phyloP scores from a whole-genome alignment of 2,797 vertebrate genomes.

The Tarsius wallacei region DNA sequence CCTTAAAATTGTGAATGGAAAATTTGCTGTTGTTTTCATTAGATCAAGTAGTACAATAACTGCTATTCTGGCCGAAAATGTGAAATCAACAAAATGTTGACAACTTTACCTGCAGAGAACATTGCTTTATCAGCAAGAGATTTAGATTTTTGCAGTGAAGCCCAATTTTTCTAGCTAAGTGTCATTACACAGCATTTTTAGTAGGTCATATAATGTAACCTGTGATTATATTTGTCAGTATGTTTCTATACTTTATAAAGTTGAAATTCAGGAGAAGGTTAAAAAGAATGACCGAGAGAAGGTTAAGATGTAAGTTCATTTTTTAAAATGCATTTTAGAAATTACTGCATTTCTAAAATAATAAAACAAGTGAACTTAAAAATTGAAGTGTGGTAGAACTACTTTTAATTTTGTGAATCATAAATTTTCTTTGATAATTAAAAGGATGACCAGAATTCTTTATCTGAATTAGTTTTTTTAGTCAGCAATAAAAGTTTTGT shows the following conservation, averaged over 20 bases:
- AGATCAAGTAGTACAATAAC: not conserved
- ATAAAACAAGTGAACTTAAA: constrained; percentile 44
- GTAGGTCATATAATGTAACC: constrained; percentile 59
- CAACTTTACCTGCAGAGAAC: constrained; percentile 74
- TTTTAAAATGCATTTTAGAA: constrained; percentile 43
- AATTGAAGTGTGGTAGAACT: not conserved
- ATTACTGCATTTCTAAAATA: constrained; percentile 43
- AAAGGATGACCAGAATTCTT: constrained; percentile 29
- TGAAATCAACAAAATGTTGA: constrained; percentile 78
- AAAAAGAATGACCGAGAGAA: constrained; percentile 58
- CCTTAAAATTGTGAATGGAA: constrained; percentile 78
- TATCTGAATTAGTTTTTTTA: constrained; percentile 1
- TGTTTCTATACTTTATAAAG: constrained; percentile 24
- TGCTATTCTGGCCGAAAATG: constrained; percentile 73
- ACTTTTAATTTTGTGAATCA: constrained; percentile 14
- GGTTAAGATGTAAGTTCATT: constrained; percentile 56
- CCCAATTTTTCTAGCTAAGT: constrained; percentile 68
- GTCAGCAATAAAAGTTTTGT: not conserved
- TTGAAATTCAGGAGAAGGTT: constrained; percentile 46
- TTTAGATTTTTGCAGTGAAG: constrained; percentile 70
- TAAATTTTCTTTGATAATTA: constrained; percentile 62
- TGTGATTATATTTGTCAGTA: constrained; percentile 68
- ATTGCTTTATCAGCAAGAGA: constrained; percentile 83
- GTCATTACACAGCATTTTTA: constrained; percentile 78
- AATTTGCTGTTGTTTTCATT: constrained; percentile 63